These are phyloP conservation scores for Escarpia spicata DNA, from an alignment of 2,888 invertebrate species.

Conservation along the genomic window DNA sequence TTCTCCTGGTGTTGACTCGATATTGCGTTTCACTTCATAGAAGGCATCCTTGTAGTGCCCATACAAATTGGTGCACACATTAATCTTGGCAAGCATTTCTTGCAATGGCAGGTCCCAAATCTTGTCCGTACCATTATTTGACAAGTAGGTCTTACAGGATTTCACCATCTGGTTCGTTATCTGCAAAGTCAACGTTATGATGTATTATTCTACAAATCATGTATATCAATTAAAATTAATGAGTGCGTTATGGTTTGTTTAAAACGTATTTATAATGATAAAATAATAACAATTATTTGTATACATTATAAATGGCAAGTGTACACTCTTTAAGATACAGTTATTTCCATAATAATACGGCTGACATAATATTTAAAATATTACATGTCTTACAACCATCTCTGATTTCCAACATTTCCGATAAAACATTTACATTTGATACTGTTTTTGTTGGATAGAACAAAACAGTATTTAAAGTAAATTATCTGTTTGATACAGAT, in stretches of 20 bases:
- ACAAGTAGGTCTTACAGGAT: constrained; percentile 60
- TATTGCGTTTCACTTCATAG: constrained; percentile 66
- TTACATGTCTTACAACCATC: too few species aligned
- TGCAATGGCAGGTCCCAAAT: constrained; percentile 59
- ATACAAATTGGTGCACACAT: constrained; percentile 69
- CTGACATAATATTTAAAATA: too few species aligned
- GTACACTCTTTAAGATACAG: too few species aligned
- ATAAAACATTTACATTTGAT: too few species aligned
- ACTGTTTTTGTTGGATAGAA: too few species aligned
- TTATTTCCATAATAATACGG: too few species aligned
- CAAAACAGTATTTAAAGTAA: too few species aligned
- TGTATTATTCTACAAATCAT: not conserved
- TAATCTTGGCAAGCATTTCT: constrained; percentile 61
- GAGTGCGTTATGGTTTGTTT: not conserved
- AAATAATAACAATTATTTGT: too few species aligned
- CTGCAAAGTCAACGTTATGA: constrained; percentile 40
- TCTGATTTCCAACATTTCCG: too few species aligned
- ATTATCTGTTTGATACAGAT: too few species aligned
- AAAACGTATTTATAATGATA: not conserved
- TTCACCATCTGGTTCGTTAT: constrained; percentile 65
- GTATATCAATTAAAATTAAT: not conserved
- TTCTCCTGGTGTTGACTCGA: constrained; percentile 55
- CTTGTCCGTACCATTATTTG: constrained; percentile 50
- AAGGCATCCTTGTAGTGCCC: constrained; percentile 72
- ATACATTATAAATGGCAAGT: too few species aligned